A percentile compares a stretch with the other conserved stretches of the same genome.
Evolutionary conservation across 2,113 vertebrate species (phyloP).

Genomic region (Oreocharis arfaki): DNA sequence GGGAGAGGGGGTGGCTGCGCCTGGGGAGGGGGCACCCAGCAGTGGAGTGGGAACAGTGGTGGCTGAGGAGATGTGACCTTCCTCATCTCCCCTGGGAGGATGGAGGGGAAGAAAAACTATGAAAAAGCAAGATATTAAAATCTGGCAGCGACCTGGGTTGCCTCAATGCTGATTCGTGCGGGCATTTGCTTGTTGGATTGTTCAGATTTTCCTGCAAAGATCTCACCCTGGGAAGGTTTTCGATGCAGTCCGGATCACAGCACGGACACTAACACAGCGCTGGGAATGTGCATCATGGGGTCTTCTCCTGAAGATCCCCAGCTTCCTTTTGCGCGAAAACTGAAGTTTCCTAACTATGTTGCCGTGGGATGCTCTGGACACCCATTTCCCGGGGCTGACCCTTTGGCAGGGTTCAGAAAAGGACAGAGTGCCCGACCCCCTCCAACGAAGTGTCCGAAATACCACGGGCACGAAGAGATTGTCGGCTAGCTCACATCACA

Average conservation of each 20-base stretch:
- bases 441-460: rapidly evolving
- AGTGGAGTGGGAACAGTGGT: background rate
- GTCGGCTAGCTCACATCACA: rapidly evolving
- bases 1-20: rapidly evolving
- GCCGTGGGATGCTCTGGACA: too few relatives aligned
- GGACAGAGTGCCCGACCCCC: rapidly evolving
- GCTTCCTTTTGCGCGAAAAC: background rate
- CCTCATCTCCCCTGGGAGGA: background rate
- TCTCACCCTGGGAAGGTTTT: background rate
- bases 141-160: background rate
- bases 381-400: rapidly evolving
- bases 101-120: background rate
- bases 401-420: rapidly evolving
- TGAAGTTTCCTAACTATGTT: rapidly evolving
- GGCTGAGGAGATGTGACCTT: background rate
- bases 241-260: rapidly evolving
- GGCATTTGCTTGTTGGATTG: background rate
- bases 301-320: background rate
- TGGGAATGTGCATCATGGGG: rapidly evolving
- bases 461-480: background rate
- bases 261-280: rapidly evolving
- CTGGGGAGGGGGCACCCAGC: background rate
- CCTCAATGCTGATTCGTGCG: rapidly evolving
- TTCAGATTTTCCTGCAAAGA: background rate
- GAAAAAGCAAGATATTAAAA: background rate